Evolutionary conservation across 2,113 vertebrate genomes (phyloP).

Genomic region (Tor tambroides): DNA sequence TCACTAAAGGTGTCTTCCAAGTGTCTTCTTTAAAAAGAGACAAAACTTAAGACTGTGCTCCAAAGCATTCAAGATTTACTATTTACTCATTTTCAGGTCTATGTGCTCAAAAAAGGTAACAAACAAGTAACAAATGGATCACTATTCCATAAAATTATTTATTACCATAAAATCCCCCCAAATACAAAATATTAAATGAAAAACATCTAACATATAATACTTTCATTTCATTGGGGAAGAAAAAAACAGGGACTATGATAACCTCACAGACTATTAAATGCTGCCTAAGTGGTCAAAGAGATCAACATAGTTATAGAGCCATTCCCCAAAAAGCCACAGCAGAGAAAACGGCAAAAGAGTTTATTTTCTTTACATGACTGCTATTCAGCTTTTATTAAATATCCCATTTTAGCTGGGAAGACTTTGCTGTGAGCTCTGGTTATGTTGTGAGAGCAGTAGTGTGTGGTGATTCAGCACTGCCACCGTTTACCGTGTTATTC

Average conservation of each 20-base stretch:
- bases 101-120: neutral
- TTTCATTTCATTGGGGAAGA: no score
- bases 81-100: neutral
- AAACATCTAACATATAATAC: no score
- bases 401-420: slow-evolving; percentile 25
- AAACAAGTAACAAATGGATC: neutral
- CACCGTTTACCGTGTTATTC: neutral
- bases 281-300: neutral
- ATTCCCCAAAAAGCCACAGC: neutral
- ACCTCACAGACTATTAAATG: neutral
- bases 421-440: slow-evolving; percentile 65
- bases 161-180: no score
- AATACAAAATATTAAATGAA: no score
- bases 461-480: neutral
- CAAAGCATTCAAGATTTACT: no score
- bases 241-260: neutral
- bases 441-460: slow-evolving; percentile 26
- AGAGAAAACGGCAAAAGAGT: neutral
- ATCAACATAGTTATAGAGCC: neutral
- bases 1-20: no score
- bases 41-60: no score
- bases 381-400: neutral
- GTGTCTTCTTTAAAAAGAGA: no score
- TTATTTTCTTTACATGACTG: neutral
- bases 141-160: no score